Evolutionary conservation across 2,797 vertebrate genomes (phyloP).

Genomic region (Peromyscus eremicus): DNA sequence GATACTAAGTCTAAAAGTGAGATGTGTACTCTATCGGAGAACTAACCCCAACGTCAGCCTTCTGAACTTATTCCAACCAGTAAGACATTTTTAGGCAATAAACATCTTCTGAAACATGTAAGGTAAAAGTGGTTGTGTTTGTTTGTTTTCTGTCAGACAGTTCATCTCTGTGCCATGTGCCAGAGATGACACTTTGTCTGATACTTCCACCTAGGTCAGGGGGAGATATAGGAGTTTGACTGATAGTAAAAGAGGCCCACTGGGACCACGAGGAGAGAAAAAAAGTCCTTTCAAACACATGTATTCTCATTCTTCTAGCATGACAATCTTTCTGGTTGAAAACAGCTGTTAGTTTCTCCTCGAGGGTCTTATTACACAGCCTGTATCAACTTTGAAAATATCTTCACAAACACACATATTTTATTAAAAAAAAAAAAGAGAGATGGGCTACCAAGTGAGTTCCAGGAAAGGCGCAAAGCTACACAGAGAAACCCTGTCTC

Average conservation of each 20-base stretch:
- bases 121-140: background rate
- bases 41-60: background rate
- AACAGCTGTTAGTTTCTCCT: conserved; percentile 28
- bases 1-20: background rate
- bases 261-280: conserved; percentile 32
- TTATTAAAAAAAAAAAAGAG: too few species aligned
- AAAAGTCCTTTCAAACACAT: background rate
- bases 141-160: conserved; percentile 4
- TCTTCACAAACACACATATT: background rate
- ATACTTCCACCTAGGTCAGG: background rate
- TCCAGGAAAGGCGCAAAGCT: too few species aligned
- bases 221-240: conserved; percentile 35
- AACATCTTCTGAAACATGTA: background rate
- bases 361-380: background rate
- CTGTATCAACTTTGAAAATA: conserved; percentile 13
- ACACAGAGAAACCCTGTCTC: too few species aligned
- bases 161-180: conserved; percentile 13
- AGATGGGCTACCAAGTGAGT: too few species aligned
- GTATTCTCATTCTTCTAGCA: conserved; percentile 26
- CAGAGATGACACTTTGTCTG: background rate
- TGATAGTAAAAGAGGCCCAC: background rate
- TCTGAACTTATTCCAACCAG: background rate
- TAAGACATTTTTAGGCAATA: background rate
- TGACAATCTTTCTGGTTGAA: background rate
- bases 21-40: background rate